These are phyloP conservation scores for Nomada ruficornis DNA, from an alignment of 2,888 invertebrate genomes.

Conservation along the genomic window DNA sequence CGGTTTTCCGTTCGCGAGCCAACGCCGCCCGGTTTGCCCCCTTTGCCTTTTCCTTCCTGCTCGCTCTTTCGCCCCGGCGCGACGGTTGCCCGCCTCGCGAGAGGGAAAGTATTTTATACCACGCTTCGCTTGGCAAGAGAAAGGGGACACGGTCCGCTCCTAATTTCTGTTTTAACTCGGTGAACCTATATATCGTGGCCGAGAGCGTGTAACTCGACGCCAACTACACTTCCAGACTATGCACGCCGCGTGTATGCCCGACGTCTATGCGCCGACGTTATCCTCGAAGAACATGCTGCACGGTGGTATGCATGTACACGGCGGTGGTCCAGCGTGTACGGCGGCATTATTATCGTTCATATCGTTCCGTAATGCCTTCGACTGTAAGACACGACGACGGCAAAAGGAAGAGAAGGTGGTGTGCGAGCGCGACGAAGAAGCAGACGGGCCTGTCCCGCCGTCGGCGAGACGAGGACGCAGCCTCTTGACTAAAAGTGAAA, in stretches of 20 bases:
- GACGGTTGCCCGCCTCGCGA: constrained; percentile 72
- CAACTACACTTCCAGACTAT: constrained; percentile 9
- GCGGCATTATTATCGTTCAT: constrained; percentile 33
- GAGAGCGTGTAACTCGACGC: constrained; percentile 58
- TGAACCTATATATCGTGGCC: constrained; percentile 73
- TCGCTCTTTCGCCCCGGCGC: constrained; percentile 40
- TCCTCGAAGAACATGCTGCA: constrained; percentile 3
- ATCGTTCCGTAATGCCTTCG: constrained; percentile 27
- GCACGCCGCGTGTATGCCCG: no score
- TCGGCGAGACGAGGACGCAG: constrained; percentile 25
- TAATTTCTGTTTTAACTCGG: constrained; percentile 83
- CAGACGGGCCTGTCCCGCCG: not conserved
- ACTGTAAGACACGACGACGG: constrained; percentile 1
- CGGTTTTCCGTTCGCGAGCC: constrained; percentile 79
- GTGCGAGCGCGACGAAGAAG: constrained; percentile 7
- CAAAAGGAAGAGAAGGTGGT: constrained; percentile 5
- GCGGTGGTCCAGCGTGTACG: constrained; percentile 22
- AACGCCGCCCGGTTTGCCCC: constrained; percentile 57
- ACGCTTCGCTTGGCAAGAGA: constrained; percentile 84
- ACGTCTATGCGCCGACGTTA: not conserved
- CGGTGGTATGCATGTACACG: not conserved
- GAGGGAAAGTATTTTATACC: constrained; percentile 84
- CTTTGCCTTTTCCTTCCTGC: constrained; percentile 45
- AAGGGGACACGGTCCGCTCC: constrained; percentile 84
- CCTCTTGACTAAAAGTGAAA: constrained; percentile 71